phyloP scores from a whole-genome alignment of 1,140 invertebrate species.

The Drosophila pseudoananassae region DNA sequence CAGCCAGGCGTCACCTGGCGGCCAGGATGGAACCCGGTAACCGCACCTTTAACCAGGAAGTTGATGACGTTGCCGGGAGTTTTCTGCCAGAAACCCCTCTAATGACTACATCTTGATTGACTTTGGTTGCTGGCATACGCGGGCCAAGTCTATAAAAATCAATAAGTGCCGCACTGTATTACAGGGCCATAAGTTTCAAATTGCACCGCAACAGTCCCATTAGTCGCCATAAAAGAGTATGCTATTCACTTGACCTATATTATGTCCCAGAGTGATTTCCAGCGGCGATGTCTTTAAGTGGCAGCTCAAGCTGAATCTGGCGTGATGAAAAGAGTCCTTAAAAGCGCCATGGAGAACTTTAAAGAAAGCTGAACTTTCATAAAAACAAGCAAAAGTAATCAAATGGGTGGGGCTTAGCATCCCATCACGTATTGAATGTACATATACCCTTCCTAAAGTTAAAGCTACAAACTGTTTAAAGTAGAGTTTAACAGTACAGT shows the following conservation, averaged over 20 bases:
- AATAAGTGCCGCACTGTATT: conserved; percentile 3
- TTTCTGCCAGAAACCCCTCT: neutral
- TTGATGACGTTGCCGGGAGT: conserved; percentile 5
- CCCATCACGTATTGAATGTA: neutral
- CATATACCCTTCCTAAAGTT: neutral
- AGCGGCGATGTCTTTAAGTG: conserved; percentile 1
- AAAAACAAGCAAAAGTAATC: neutral
- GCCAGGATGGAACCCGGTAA: neutral
- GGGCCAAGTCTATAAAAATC: conserved; percentile 5
- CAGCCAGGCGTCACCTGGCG: neutral
- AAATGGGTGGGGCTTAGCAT: neutral
- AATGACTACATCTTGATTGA: conserved; percentile 10
- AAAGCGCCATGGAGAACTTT: neutral
- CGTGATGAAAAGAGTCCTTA: neutral
- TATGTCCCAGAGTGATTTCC: neutral
- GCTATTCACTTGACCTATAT: conserved; percentile 15
- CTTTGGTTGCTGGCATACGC: neutral
- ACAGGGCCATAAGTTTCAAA: conserved; percentile 4
- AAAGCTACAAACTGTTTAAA: too few species aligned
- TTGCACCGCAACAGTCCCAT: conserved; percentile 6
- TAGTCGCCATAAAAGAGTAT: conserved; percentile 6
- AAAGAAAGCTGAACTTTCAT: neutral
- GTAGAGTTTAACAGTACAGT: too few species aligned
- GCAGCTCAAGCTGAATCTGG: neutral
- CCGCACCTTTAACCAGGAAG: conserved; percentile 40